Conservation (phyloP, 2,797 vertebrate genomes). For the Acanthurus lineatus region DNA sequence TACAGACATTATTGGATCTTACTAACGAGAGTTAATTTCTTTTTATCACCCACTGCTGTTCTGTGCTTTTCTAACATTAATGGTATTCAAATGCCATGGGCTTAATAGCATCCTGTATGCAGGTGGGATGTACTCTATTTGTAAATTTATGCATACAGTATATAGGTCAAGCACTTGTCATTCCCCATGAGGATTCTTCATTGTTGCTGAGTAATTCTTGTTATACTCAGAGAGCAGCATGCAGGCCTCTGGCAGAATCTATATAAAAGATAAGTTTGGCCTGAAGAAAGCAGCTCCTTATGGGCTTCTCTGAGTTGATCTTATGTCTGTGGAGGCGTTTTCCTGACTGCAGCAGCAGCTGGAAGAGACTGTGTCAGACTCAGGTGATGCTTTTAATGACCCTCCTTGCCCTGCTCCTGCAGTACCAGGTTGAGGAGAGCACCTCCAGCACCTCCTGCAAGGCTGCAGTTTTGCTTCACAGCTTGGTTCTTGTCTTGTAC, state of each 20-base stretch:
- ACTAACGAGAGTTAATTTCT: slow-evolving; percentile 7
- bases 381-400: slow-evolving; percentile 61
- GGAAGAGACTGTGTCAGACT: slow-evolving; percentile 26
- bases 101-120: slow-evolving; percentile 10
- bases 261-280: slow-evolving; percentile 20
- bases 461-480: not conserved
- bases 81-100: slow-evolving; percentile 2
- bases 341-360: slow-evolving; percentile 41
- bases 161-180: slow-evolving; percentile 23
- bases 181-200: slow-evolving; percentile 29
- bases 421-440: slow-evolving; percentile 44
- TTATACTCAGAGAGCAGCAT: slow-evolving; percentile 38
- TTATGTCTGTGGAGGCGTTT: slow-evolving; percentile 47
- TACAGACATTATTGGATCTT: not conserved
- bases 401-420: slow-evolving; percentile 8
- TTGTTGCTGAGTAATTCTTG: slow-evolving; percentile 28
- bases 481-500: too few species aligned
- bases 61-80: slow-evolving; percentile 1
- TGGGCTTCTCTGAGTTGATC: slow-evolving; percentile 22
- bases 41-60: slow-evolving; percentile 1
- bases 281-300: slow-evolving; percentile 28
- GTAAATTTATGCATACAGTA: slow-evolving; percentile 13
- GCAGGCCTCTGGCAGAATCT: slow-evolving; percentile 16
- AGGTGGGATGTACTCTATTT: slow-evolving; percentile 25
- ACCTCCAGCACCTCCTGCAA: slow-evolving; percentile 28